These are phyloP conservation scores for Chrysomela aeneicollis DNA, from an alignment of 2,888 invertebrate species.

Conservation along the genomic window DNA sequence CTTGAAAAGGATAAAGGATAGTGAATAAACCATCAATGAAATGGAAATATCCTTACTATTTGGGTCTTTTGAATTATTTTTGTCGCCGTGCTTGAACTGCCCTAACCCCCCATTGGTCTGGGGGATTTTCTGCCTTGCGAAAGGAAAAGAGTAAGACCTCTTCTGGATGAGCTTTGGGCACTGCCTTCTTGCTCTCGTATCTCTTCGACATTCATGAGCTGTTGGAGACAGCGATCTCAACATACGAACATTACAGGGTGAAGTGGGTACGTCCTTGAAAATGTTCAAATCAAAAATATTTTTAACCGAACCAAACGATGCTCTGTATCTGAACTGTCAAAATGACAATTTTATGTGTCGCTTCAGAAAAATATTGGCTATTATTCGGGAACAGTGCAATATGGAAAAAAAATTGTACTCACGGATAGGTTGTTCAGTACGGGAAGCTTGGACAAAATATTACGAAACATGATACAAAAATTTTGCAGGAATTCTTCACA, in stretches of 20 bases:
- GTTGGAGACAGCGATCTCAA: slow-evolving; percentile 17
- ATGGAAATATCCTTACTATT: background rate
- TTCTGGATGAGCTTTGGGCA: background rate
- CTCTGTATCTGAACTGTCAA: background rate
- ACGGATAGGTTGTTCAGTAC: slow-evolving; percentile 29
- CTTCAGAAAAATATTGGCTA: background rate
- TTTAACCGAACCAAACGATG: too few species aligned
- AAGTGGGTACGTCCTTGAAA: slow-evolving; percentile 14
- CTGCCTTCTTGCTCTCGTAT: background rate
- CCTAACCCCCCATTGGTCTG: background rate
- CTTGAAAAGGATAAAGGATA: background rate
- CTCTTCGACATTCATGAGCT: background rate
- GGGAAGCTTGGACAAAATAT: slow-evolving; percentile 39
- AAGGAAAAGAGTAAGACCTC: slow-evolving; percentile 15
- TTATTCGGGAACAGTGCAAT: too few species aligned
- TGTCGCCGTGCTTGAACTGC: background rate
- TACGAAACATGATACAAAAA: slow-evolving; percentile 46
- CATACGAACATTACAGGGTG: slow-evolving; percentile 20
- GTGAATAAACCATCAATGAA: too few species aligned
- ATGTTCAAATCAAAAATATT: too few species aligned
- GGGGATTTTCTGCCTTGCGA: background rate
- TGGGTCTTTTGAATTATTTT: background rate
- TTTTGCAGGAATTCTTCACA: slow-evolving; percentile 32
- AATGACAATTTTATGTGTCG: background rate
- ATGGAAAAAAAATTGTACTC: slow-evolving; percentile 1